Percentiles rank a stretch among this genome's conserved stretches.
phyloP scores from a whole-genome alignment of 2,113 vertebrate species.

The Erythrocercus mccallii region DNA sequence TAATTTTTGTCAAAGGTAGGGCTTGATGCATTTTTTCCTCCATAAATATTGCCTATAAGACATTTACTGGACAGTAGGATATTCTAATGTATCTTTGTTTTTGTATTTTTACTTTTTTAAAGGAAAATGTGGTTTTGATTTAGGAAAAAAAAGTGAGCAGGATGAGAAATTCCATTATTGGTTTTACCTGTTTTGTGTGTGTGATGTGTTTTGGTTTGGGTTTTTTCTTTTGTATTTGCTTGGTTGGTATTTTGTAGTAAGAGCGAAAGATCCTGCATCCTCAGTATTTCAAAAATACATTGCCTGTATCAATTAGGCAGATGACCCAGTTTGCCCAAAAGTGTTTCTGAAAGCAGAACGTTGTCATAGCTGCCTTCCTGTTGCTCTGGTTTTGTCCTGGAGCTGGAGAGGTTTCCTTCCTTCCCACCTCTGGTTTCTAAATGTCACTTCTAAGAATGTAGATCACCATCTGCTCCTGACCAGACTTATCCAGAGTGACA shows the following conservation, averaged over 20 bases:
- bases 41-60: constrained; percentile 42
- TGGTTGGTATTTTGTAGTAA: neutral
- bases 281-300: neutral
- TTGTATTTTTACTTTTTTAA: constrained; percentile 46
- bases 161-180: neutral
- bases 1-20: constrained; percentile 4
- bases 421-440: constrained; percentile 50
- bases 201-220: neutral
- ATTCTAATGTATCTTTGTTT: constrained; percentile 36
- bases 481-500: neutral
- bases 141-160: neutral
- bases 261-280: neutral
- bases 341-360: neutral
- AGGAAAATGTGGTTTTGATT: constrained; percentile 19
- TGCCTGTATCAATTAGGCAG: neutral
- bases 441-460: neutral
- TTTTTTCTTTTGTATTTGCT: neutral
- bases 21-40: constrained; percentile 11
- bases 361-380: neutral
- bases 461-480: neutral
- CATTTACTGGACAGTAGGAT: constrained; percentile 41
- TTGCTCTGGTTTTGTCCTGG: neutral
- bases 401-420: constrained; percentile 43
- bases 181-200: neutral
- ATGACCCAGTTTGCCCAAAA: neutral